Conservation (phyloP, 2,797 vertebrate species). For the Dermochelys coriacea region DNA sequence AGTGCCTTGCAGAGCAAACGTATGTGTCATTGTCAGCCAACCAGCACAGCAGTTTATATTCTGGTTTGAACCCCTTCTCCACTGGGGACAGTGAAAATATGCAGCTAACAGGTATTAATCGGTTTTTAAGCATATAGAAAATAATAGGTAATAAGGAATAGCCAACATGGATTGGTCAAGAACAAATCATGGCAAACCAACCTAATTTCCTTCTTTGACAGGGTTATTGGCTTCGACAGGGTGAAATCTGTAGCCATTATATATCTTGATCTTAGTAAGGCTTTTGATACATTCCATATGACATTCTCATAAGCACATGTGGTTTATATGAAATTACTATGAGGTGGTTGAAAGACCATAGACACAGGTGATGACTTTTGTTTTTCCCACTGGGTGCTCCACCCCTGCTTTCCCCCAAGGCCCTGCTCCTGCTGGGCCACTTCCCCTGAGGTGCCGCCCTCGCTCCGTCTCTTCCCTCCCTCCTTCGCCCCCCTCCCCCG, state of each 20-base stretch:
- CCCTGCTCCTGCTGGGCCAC: too few relatives aligned
- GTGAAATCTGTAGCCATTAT: neutral
- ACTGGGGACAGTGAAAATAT: constrained; percentile 82
- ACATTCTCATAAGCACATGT: neutral
- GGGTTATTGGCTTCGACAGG: neutral
- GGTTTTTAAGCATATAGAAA: neutral
- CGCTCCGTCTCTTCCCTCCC: too few relatives aligned
- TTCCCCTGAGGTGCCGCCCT: too few relatives aligned
- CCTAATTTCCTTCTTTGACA: neutral
- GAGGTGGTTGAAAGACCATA: neutral
- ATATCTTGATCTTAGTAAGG: neutral
- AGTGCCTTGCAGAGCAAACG: constrained; percentile 85
- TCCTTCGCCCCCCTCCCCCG: too few relatives aligned
- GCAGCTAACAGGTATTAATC: constrained; percentile 83
- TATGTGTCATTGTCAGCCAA: constrained; percentile 84
- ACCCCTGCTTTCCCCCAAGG: too few relatives aligned
- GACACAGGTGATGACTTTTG: neutral
- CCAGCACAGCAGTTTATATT: constrained; percentile 80
- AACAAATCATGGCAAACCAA: neutral
- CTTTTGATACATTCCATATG: neutral
- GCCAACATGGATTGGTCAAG: neutral
- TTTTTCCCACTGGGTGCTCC: too few relatives aligned
- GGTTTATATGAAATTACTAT: neutral
- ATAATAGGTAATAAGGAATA: neutral
- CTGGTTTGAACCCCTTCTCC: constrained; percentile 81